Evolutionary conservation across 2,797 vertebrate species (phyloP).

Genomic region (Aphelocoma californica): DNA sequence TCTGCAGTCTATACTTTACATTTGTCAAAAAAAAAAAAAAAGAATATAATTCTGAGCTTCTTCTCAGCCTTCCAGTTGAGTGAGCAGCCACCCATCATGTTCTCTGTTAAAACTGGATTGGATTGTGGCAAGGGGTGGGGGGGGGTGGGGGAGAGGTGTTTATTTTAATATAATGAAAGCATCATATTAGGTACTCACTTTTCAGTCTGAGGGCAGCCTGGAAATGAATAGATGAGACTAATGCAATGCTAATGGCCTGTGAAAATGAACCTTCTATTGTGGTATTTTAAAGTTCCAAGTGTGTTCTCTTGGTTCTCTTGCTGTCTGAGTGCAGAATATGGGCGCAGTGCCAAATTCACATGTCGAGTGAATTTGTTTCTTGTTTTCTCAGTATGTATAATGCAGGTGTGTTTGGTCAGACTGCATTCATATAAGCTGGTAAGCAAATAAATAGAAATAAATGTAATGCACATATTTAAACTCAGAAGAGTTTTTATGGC

Average conservation of each 20-base stretch:
- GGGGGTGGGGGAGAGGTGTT: background rate
- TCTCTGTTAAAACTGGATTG: background rate
- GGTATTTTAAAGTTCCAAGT: background rate
- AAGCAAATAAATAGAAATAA: background rate
- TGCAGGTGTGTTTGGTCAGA: background rate
- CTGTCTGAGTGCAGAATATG: background rate
- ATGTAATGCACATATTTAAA: background rate
- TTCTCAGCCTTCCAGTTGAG: background rate
- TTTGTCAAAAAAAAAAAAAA: background rate
- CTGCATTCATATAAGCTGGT: background rate
- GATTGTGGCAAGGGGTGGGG: rapidly evolving
- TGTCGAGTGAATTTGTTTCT: background rate
- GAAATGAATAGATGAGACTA: constrained; percentile 11
- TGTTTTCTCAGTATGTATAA: background rate
- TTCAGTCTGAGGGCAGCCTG: background rate
- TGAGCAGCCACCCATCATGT: background rate
- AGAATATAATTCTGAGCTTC: background rate
- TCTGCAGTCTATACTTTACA: background rate
- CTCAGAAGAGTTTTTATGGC: background rate
- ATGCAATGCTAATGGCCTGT: constrained; percentile 26
- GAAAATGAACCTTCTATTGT: background rate
- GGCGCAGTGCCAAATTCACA: background rate
- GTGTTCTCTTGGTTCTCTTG: background rate
- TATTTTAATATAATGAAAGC: background rate
- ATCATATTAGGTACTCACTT: background rate